Evolutionary conservation across 2,888 invertebrate genomes (phyloP), one percentile per base, ranked within the genome.

Genomic region (Pandemis heparana): DNA sequence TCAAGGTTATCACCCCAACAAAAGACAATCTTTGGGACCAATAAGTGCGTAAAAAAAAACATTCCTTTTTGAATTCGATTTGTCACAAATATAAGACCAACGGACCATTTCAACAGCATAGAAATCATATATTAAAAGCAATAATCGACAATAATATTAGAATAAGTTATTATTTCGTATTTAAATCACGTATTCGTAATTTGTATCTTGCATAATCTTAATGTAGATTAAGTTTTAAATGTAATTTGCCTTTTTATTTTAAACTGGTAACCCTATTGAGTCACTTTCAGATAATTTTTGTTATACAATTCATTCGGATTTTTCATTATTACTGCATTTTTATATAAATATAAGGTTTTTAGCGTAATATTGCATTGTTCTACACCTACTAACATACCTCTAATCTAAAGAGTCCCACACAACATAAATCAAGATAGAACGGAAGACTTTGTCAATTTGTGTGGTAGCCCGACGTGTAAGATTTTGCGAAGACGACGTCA

Each of bases 141-240:
- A 78, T 78, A 76, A 75, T 68, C 70, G 69, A 74, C 76, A 75
- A 77, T 76, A 76, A 74, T 63, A 68, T 61, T 77, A 76, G 67
- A 0, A 5, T 79, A 77, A 76, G 77, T 56, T 70, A 77, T 75
- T 78, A 74, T 75, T 76, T 76, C 56, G 65, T 78, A 76, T 76
- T 74, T 77, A 76, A 76, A 71, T 63, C 56, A 63, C 74, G 75
- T 70, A 73, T 63, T 73, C 74, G 75, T 70, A 73, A 69, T 73
- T 67, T 66, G 32, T 72, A 74, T 32, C 61, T 46, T 62, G 48
- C 69, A 71, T 51, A 56, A 59, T 75, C 59, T 75, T 71, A 60
- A 69, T 75, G 74, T 77, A 77, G 75, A 72, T 71, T 77, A 75
- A 75, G 74, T 72, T 64, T 46, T 68, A 48, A 74, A 63, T 61